These are phyloP conservation scores for Drosophila bunnanda DNA, from an alignment of 2,888 invertebrate genomes.

Conservation along the genomic window DNA sequence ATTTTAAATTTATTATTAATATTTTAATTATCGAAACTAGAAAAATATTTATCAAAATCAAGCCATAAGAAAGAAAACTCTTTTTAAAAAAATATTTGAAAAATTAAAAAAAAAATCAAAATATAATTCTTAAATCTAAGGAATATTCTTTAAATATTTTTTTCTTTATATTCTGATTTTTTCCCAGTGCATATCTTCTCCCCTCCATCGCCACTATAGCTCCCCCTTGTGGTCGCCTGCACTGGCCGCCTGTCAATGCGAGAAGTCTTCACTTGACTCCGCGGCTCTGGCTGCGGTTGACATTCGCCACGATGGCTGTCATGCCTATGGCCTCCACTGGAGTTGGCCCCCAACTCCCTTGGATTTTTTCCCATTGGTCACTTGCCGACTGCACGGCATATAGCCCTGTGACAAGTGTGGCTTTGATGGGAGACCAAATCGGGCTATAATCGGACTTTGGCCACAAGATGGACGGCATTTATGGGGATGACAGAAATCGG, in stretches of 20 bases:
- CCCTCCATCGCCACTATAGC: background rate
- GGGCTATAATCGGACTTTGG: slow-evolving; percentile 8
- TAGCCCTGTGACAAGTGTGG: slow-evolving; percentile 46
- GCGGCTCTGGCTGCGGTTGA: slow-evolving; percentile 58
- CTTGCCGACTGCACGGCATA: slow-evolving; percentile 26
- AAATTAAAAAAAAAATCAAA: background rate
- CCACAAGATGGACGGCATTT: slow-evolving; percentile 1
- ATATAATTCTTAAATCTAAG: background rate
- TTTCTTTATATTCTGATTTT: background rate
- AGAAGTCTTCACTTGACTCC: slow-evolving; percentile 57
- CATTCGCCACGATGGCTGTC: slow-evolving; percentile 50
- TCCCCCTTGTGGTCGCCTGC: slow-evolving; percentile 34
- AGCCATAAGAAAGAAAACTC: too few relatives aligned
- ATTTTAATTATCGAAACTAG: too few relatives aligned
- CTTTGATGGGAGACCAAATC: slow-evolving; percentile 24
- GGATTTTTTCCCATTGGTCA: slow-evolving; percentile 7
- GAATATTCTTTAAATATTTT: background rate
- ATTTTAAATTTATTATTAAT: too few relatives aligned
- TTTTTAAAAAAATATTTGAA: too few relatives aligned
- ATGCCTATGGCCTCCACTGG: slow-evolving; percentile 49
- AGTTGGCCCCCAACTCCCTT: background rate
- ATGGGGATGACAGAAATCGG: slow-evolving; percentile 1
- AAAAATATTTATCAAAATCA: too few relatives aligned
- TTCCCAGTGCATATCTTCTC: background rate
- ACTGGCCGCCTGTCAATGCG: slow-evolving; percentile 63